Evolutionary conservation across 2,888 invertebrate genomes (phyloP).

Genomic region (Phaonia tiefii): DNA sequence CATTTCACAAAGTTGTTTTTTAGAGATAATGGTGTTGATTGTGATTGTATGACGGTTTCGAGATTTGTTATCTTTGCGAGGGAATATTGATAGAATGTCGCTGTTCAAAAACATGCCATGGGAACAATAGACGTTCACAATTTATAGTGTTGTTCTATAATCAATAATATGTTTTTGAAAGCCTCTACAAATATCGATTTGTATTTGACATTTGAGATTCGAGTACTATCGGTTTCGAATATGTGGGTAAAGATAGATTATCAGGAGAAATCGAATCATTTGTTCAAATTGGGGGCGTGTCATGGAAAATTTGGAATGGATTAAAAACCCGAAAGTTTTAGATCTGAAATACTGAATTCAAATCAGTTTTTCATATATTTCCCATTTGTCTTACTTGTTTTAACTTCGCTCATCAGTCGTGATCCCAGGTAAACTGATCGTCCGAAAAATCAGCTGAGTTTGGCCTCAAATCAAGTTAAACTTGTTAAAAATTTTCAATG

Average conservation of each 20-base stretch:
- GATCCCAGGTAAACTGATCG: too few species aligned
- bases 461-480: too few species aligned
- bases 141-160: neutral
- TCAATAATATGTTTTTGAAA: neutral
- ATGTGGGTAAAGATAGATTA: neutral
- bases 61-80: constrained; percentile 28
- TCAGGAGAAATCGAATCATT: neutral
- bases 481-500: too few species aligned
- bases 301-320: neutral
- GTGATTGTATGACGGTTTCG: neutral
- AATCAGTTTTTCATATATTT: too few species aligned
- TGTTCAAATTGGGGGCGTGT: neutral
- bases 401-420: too few species aligned
- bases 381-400: too few species aligned
- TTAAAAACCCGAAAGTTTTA: too few species aligned
- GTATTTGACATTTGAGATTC: too few species aligned
- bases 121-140: neutral
- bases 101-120: constrained; percentile 25
- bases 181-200: too few species aligned
- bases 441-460: too few species aligned
- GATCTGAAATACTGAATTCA: too few species aligned
- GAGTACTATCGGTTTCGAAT: too few species aligned
- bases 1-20: constrained; percentile 1
- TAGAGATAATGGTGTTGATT: neutral
- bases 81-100: neutral